Evolutionary conservation across 2,113 vertebrate species (phyloP).

Genomic region (Podiceps cristatus): DNA sequence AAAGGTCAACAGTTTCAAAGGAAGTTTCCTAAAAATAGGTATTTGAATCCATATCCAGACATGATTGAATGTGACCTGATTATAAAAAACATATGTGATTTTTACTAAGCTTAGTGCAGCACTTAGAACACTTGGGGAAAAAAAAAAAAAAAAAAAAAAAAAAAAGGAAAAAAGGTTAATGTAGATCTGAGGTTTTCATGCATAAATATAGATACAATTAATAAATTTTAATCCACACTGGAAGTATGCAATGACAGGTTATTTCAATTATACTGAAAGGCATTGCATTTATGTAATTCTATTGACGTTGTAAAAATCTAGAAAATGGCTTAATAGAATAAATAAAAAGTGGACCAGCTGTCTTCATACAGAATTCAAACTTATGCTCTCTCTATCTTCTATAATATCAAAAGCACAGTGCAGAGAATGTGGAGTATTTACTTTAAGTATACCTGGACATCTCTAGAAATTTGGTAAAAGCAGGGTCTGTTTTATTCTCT

Average conservation of each 20-base stretch:
- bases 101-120: neutral
- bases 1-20: neutral
- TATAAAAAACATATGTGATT: neutral
- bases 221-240: neutral
- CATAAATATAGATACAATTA: neutral
- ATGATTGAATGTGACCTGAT: neutral
- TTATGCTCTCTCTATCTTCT: neutral
- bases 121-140: neutral
- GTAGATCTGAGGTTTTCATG: neutral
- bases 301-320: neutral
- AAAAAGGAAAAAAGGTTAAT: accelerated
- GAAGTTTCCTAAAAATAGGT: neutral
- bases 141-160: neutral
- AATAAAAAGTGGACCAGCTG: neutral
- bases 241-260: accelerated
- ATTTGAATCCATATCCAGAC: neutral
- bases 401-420: neutral
- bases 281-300: neutral
- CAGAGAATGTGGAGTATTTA: neutral
- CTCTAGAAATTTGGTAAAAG: neutral
- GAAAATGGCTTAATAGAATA: neutral
- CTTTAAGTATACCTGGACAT: neutral
- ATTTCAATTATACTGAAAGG: neutral
- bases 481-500: neutral
- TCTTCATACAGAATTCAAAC: neutral